These are phyloP conservation scores for Ecliptopera silaceata DNA, from an alignment of 2,888 invertebrate genomes.

Conservation along the genomic window DNA sequence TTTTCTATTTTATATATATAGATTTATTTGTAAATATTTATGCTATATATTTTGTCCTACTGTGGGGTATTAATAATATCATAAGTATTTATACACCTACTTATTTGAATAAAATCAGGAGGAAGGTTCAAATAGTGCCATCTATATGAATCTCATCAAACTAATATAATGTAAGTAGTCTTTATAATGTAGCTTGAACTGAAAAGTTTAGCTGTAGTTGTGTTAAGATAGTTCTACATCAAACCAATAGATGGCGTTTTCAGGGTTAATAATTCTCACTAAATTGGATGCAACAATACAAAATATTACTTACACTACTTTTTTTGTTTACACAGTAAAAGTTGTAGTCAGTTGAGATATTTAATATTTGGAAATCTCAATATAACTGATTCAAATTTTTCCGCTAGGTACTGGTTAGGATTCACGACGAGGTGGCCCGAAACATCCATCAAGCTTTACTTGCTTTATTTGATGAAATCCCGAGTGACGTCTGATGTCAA, in stretches of 20 bases:
- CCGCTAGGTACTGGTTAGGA: constrained; percentile 42
- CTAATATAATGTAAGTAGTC: no score
- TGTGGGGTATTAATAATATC: no score
- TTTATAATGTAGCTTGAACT: background rate
- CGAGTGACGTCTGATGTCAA: constrained; percentile 26
- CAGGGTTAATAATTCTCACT: no score
- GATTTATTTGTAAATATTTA: no score
- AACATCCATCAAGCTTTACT: constrained; percentile 46
- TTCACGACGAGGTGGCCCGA: constrained; percentile 39
- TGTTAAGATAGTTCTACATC: background rate
- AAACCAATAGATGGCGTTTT: background rate
- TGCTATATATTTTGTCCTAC: no score
- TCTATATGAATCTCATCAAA: constrained; percentile 4
- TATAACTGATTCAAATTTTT: no score
- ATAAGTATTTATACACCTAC: background rate
- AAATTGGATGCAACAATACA: no score
- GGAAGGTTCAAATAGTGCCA: background rate
- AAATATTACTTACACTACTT: background rate
- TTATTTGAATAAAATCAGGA: background rate
- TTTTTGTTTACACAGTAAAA: no score
- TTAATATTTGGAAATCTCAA: no score
- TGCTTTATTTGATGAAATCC: constrained; percentile 22
- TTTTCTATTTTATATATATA: no score
- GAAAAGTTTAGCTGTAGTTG: background rate
- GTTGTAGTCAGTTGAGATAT: no score